These are phyloP conservation scores for Phenacoccus solenopsis DNA, from an alignment of 1,140 invertebrate genomes.

Conservation along the genomic window DNA sequence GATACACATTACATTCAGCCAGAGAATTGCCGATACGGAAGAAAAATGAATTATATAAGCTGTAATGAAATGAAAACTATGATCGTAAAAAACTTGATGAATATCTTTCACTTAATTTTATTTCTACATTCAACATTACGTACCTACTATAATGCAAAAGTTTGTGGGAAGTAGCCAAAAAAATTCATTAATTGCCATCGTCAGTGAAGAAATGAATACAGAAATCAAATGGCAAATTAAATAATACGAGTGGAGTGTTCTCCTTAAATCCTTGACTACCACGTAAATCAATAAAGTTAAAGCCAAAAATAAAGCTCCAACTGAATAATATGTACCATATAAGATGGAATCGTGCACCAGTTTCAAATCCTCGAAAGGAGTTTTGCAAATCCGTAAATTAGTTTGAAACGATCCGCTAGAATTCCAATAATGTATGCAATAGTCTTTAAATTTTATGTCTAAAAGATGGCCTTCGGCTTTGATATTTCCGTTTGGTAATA, in stretches of 20 bases:
- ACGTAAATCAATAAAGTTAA: constrained; percentile 25
- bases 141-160: constrained; percentile 22
- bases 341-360: neutral
- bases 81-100: neutral
- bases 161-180: neutral
- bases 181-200: constrained; percentile 20
- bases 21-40: constrained; percentile 49
- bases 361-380: neutral
- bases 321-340: constrained; percentile 22
- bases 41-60: constrained; percentile 33
- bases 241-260: constrained; percentile 23
- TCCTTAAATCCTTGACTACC: constrained; percentile 24
- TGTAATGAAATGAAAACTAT: constrained; percentile 25
- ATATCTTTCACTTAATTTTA: neutral
- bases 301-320: constrained; percentile 24
- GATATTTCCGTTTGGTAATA: neutral
- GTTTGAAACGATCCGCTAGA: neutral
- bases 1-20: constrained; percentile 57
- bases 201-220: constrained; percentile 22
- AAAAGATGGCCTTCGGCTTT: neutral
- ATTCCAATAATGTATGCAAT: neutral
- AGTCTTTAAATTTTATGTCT: neutral
- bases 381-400: neutral
- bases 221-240: constrained; percentile 23
- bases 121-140: neutral